Evolutionary conservation across 92 coral and sea anemone species (phyloP).

Genomic region (Epizoanthus illoricatus): DNA sequence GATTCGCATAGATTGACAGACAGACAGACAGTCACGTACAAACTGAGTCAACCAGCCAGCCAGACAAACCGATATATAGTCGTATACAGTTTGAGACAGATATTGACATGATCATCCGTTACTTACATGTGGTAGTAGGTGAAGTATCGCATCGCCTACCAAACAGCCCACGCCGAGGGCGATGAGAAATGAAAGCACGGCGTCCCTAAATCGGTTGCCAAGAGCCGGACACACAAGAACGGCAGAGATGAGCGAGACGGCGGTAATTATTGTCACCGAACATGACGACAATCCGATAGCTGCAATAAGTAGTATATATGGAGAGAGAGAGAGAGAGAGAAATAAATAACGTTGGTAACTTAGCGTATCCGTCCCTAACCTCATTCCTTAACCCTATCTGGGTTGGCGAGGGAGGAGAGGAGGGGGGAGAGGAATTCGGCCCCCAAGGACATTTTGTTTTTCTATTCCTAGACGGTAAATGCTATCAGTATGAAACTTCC

Average conservation of each 20-base stretch:
- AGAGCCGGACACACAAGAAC: constrained; percentile 65
- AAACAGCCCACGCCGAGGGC: constrained; percentile 84
- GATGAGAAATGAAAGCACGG: constrained; percentile 59
- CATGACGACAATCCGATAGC: constrained; percentile 60
- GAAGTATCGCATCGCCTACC: constrained; percentile 85
- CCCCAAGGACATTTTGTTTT: too few species aligned
- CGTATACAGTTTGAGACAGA: neutral
- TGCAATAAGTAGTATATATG: constrained; percentile 4
- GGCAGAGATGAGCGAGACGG: constrained; percentile 55
- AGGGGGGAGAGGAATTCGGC: too few species aligned
- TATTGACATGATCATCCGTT: too few species aligned
- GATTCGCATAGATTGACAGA: neutral
- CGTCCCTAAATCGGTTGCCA: constrained; percentile 43
- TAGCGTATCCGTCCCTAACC: too few species aligned
- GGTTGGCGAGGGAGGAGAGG: too few species aligned
- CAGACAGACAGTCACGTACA: neutral
- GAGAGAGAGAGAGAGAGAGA: too few species aligned
- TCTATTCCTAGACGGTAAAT: too few species aligned
- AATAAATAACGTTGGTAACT: too few species aligned
- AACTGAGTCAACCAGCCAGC: neutral
- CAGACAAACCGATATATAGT: neutral
- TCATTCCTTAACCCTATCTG: too few species aligned
- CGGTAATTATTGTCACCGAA: constrained; percentile 59
- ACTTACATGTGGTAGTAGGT: constrained; percentile 87
- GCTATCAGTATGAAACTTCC: too few species aligned